phyloP scores from a whole-genome alignment of 2,797 vertebrate species.

The Threskiornis aethiopicus region DNA sequence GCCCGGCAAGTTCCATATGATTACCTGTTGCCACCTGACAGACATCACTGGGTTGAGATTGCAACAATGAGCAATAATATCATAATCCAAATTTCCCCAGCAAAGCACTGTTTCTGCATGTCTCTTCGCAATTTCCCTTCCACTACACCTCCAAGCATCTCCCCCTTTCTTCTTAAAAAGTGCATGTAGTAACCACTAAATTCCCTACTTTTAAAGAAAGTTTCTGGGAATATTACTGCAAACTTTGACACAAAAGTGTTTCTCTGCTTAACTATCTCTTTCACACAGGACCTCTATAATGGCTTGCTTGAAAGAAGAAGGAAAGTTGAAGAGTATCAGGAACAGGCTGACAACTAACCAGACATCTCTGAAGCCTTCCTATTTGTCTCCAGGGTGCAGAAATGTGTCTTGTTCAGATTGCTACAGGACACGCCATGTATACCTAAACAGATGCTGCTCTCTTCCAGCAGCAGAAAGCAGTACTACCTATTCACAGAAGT shows the following conservation, averaged over 20 bases:
- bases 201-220: no score
- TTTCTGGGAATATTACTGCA: no score
- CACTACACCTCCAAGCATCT: background rate
- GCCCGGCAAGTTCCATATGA: background rate
- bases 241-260: background rate
- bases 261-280: background rate
- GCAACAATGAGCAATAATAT: background rate
- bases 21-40: background rate
- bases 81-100: background rate
- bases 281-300: background rate
- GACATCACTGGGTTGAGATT: background rate
- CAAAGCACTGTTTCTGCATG: background rate
- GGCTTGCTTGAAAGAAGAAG: background rate
- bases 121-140: background rate
- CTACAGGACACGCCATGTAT: background rate
- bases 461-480: background rate
- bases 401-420: background rate
- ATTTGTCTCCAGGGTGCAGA: background rate
- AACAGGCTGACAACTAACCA: background rate
- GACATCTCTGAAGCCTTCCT: background rate
- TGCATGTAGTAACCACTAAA: rapidly evolving
- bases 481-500: background rate
- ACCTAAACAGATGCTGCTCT: background rate
- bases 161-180: background rate
- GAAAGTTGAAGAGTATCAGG: background rate